phyloP scores from a whole-genome alignment of 1,140 invertebrate species.

The Delia radicum region DNA sequence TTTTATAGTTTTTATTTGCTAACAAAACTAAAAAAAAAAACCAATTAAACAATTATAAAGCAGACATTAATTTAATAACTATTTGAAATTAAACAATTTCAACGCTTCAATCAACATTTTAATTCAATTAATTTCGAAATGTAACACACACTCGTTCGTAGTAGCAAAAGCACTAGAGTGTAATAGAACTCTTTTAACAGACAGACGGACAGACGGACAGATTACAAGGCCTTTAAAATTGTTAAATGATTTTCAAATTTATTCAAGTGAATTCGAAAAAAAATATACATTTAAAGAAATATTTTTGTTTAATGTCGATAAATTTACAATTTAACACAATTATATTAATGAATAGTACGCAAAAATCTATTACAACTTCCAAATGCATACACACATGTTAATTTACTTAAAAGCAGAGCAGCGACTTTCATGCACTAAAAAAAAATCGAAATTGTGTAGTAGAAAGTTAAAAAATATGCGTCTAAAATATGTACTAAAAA shows the following conservation, averaged over 20 bases:
- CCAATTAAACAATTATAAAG: not conserved
- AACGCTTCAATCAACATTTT: constrained; percentile 15
- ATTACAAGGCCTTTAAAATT: constrained; percentile 1
- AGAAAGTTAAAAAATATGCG: too few species aligned
- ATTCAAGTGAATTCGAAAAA: not conserved
- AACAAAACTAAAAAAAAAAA: not conserved
- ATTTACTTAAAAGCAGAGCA: too few species aligned
- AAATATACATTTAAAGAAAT: not conserved
- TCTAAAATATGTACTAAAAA: too few species aligned
- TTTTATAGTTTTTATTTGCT: not conserved
- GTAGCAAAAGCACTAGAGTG: not conserved
- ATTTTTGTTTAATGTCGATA: not conserved
- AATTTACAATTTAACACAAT: not conserved
- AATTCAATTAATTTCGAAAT: constrained; percentile 15
- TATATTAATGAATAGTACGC: not conserved
- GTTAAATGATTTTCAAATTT: not conserved
- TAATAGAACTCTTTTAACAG: not conserved
- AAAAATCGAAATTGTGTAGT: too few species aligned
- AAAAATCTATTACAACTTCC: not conserved
- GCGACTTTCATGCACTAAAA: too few species aligned
- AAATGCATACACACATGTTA: too few species aligned
- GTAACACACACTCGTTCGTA: not conserved
- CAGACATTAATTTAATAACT: not conserved
- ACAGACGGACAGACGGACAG: not conserved
- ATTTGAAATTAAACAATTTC: not conserved